phyloP scores from a whole-genome alignment of 1,140 invertebrate species.

The Fopius arisanus region DNA sequence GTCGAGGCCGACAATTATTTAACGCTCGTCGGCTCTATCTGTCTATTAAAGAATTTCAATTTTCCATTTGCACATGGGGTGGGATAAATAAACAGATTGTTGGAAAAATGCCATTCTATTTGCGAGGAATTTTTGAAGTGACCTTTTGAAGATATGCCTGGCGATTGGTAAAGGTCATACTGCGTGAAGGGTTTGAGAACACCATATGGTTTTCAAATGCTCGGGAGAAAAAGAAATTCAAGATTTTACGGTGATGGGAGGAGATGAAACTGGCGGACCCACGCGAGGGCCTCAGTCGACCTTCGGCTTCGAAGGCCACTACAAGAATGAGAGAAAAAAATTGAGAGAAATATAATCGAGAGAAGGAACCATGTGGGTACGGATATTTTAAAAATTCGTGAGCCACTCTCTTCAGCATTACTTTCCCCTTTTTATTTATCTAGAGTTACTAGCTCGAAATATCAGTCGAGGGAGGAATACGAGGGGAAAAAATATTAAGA shows the following conservation, averaged over 20 bases:
- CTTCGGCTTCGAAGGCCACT: slow-evolving; percentile 4
- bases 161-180: slow-evolving; percentile 8
- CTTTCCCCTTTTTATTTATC: background rate
- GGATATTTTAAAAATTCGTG: slow-evolving; percentile 7
- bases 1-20: background rate
- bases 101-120: background rate
- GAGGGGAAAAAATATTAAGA: background rate
- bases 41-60: background rate
- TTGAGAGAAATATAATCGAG: background rate
- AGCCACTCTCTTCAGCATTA: background rate
- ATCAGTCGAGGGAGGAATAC: background rate
- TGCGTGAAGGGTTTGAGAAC: background rate
- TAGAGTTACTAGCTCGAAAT: background rate
- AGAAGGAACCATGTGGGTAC: slow-evolving; percentile 1
- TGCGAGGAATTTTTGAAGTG: background rate
- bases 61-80: background rate
- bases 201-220: slow-evolving; percentile 9
- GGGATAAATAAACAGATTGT: background rate
- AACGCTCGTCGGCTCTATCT: background rate
- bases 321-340: background rate
- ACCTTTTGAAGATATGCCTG: background rate
- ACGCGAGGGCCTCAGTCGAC: background rate
- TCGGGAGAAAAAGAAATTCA: background rate
- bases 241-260: background rate
- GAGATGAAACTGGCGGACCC: background rate